These are phyloP conservation scores for Drosophila tristis DNA, from an alignment of 1,140 invertebrate species.

Conservation along the genomic window DNA sequence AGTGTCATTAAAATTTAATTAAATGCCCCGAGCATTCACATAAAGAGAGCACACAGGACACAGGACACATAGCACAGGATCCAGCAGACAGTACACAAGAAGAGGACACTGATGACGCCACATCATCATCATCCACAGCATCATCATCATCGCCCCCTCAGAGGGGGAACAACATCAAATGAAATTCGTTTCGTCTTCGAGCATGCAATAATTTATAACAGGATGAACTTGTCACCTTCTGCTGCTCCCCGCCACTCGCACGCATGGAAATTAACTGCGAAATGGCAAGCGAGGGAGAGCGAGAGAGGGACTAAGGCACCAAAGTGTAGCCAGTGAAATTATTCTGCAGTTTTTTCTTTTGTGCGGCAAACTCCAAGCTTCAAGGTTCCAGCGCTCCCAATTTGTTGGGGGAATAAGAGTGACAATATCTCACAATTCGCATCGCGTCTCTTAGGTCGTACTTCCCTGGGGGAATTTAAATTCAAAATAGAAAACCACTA, in stretches of 20 bases:
- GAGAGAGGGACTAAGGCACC: too few species aligned
- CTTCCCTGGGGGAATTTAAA: too few species aligned
- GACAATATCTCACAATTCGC: too few species aligned
- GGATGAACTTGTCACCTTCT: slow-evolving; percentile 57
- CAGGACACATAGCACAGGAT: not conserved
- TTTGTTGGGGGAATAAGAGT: too few species aligned
- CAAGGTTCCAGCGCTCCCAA: too few species aligned
- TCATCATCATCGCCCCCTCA: slow-evolving; percentile 26
- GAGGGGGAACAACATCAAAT: slow-evolving; percentile 39
- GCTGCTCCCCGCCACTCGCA: slow-evolving; percentile 7
- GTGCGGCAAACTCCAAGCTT: too few species aligned
- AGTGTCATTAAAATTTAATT: slow-evolving; percentile 77
- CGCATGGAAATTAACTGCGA: slow-evolving; percentile 48
- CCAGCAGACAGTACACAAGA: too few species aligned
- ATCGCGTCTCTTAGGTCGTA: too few species aligned
- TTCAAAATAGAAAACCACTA: too few species aligned
- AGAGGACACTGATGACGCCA: slow-evolving; percentile 36
- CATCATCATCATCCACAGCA: slow-evolving; percentile 6
- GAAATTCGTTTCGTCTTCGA: slow-evolving; percentile 57
- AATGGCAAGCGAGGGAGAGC: too few species aligned
- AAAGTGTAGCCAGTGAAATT: too few species aligned
- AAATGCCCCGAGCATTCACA: slow-evolving; percentile 48
- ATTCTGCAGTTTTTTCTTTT: too few species aligned
- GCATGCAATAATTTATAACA: slow-evolving; percentile 68
- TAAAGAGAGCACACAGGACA: not conserved